Evolutionary conservation across 2,113 vertebrate species (phyloP).

Genomic region (Lampris incognitus): DNA sequence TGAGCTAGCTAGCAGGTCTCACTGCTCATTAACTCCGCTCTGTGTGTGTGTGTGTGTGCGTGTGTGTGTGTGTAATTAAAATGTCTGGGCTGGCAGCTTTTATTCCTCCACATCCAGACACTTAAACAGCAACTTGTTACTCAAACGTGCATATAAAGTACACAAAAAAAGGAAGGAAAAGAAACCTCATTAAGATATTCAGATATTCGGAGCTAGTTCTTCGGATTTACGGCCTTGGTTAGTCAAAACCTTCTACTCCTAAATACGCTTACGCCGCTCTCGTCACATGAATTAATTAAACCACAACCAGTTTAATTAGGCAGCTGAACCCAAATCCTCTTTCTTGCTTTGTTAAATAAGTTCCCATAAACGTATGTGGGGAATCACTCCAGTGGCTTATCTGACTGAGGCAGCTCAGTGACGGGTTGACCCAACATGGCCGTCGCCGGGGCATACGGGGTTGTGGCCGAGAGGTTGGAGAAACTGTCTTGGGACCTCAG

Average conservation of each 20-base stretch:
- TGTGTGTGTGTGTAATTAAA: too few relatives aligned
- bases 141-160: too few relatives aligned
- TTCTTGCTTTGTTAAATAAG: background rate
- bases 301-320: conserved; percentile 31
- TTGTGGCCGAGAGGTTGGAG: background rate
- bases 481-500: background rate
- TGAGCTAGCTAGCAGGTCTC: too few relatives aligned
- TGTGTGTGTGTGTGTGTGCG: too few relatives aligned
- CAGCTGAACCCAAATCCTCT: conserved; percentile 39
- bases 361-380: conserved; percentile 29
- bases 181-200: too few relatives aligned
- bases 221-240: background rate
- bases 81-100: too few relatives aligned
- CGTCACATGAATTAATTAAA: background rate
- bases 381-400: conserved; percentile 57
- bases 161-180: too few relatives aligned
- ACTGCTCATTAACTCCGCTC: too few relatives aligned
- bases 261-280: conserved; percentile 5
- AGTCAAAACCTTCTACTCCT: conserved; percentile 5
- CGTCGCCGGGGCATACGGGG: background rate
- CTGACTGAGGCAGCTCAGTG: conserved; percentile 49
- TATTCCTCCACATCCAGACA: too few relatives aligned
- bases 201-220: too few relatives aligned
- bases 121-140: too few relatives aligned
- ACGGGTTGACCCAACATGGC: conserved; percentile 28